Base-by-base conservation (phyloP, 2,797 vertebrate species). In the Rhinophrynus dorsalis region DNA sequence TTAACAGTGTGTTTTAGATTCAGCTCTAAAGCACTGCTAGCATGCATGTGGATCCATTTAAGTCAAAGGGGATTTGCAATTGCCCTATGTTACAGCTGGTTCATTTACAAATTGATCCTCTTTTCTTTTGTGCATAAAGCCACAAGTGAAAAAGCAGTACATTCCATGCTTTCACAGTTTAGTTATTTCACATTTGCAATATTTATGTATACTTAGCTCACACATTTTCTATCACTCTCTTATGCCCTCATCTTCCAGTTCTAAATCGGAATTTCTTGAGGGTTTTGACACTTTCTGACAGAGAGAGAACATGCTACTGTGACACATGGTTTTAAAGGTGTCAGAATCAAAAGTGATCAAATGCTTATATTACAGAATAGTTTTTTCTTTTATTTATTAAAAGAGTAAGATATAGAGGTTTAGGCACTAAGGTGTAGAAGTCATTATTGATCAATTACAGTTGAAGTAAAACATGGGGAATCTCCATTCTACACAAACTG, bases 241-340 rank as follows among this genome's bases (percentile, higher is more conserved):
- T 47, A 20, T 24, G n/a, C 15, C 18, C 38, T 24, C 15, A 20
- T 54, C n/a, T 26, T 29, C 24, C 11, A 12, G 35, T 45, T 54
- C 42, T 48, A 67, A 57, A 67, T 67, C 64, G 56, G 32, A 57
- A 67, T 57, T 56, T 67, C 52, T 27, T 47, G 64, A 67, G 29
- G 52, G 52, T 32, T 67, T 67, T 67, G 40, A 30, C 52, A 67
- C 54, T 47, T 57, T 40, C 2, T 57, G 40, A 45, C 52, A 47
- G 64, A 56, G 54, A 45, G 51, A 44, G 33, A 33, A 67, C 38
- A 67, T 45, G 18, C 38, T 57, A 57, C 54, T 57, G 29, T 57
- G 54, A 38, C 54, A 57, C 54, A 56, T 24, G 24, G 12, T 20
- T 45, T 42, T 47, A 56, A 47, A 57, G 42, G 52, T 44, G 63